phyloP scores from a whole-genome alignment of 2,113 vertebrate species.

The Grammomys surdaster region DNA sequence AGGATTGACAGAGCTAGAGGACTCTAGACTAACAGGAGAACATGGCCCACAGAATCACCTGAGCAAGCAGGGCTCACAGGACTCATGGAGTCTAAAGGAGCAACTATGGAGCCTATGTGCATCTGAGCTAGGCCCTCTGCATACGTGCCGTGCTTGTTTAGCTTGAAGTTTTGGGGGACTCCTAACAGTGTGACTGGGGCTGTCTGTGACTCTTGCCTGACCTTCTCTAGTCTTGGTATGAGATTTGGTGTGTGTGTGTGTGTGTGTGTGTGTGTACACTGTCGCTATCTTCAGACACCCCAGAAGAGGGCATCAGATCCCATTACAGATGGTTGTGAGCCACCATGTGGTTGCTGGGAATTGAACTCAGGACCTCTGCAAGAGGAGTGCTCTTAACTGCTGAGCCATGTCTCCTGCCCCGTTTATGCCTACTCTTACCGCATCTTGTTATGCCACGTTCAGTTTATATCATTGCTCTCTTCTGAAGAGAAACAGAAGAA shows the following conservation, averaged over 20 bases:
- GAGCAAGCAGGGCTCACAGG: neutral
- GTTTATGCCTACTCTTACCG: neutral
- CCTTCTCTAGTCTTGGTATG: neutral
- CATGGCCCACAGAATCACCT: too few species aligned
- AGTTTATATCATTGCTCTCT: neutral
- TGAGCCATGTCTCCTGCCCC: too few species aligned
- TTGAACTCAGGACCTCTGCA: too few species aligned
- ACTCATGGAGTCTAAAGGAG: neutral
- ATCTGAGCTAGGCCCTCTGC: neutral
- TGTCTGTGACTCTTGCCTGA: neutral
- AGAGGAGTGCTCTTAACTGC: too few species aligned
- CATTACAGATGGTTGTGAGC: too few species aligned
- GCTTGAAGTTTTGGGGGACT: neutral
- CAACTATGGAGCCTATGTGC: neutral
- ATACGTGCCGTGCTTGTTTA: too few species aligned
- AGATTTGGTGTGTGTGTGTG: too few species aligned
- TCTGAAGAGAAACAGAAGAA: neutral
- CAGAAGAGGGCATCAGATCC: too few species aligned
- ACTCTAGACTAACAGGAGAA: neutral
- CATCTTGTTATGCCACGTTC: neutral
- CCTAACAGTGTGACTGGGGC: too few species aligned
- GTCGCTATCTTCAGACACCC: too few species aligned
- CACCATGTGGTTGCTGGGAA: too few species aligned
- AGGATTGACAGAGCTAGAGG: neutral
- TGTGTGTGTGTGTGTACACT: too few species aligned